Percentiles rank a stretch among this genome's conserved stretches.
Conservation (phyloP, 2,888 invertebrate species). For the Agriopis marginaria region DNA sequence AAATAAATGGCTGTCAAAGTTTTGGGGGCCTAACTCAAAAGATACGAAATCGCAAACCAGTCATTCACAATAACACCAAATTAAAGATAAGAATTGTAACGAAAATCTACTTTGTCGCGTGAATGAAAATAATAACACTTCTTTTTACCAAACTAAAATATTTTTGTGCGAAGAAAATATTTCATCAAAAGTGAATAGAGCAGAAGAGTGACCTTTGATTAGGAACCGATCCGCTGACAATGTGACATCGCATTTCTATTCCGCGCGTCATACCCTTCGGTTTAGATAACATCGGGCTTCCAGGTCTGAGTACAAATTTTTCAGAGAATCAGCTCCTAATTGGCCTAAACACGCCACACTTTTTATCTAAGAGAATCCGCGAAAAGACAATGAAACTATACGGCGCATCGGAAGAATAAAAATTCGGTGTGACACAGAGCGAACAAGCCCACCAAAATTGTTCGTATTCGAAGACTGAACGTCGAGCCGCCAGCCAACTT, state of each 20-base stretch:
- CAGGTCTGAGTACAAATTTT: neutral
- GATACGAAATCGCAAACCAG: neutral
- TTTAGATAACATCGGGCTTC: constrained; percentile 23
- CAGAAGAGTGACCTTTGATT: constrained; percentile 25
- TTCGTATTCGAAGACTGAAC: neutral
- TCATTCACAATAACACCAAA: no score
- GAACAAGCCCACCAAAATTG: neutral
- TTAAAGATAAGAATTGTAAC: no score
- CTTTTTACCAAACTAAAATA: neutral
- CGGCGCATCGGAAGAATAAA: neutral
- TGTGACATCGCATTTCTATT: constrained; percentile 22
- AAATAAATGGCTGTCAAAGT: no score
- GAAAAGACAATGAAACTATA: neutral
- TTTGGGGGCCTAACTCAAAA: neutral
- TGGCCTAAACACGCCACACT: neutral
- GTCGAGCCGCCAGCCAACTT: neutral
- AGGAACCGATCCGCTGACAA: constrained; percentile 30
- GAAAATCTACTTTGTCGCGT: neutral
- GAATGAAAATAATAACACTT: neutral
- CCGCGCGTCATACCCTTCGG: neutral
- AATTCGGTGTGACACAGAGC: neutral
- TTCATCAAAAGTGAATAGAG: constrained; percentile 11
- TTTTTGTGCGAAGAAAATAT: constrained; percentile 10
- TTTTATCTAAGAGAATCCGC: neutral
- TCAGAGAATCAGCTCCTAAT: neutral